Evolutionary conservation across 2,113 vertebrate species (phyloP).

Genomic region (Sprattus sprattus): DNA sequence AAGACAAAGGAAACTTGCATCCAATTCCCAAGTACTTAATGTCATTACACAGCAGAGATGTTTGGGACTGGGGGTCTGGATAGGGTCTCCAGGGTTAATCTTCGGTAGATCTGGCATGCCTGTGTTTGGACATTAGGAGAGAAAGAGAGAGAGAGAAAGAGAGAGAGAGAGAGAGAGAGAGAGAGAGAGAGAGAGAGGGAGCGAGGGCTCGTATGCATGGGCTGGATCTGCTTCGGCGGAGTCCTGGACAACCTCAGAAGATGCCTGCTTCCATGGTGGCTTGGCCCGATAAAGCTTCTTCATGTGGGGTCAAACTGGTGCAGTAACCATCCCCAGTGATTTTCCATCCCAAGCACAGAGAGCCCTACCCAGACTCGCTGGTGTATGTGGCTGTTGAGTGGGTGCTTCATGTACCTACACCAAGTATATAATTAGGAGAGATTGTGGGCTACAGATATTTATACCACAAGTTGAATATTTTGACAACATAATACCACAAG

Average conservation of each 20-base stretch:
- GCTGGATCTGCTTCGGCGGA: constrained; percentile 20
- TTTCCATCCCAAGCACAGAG: background rate
- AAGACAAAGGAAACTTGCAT: background rate
- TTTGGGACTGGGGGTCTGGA: constrained; percentile 40
- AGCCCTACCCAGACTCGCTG: background rate
- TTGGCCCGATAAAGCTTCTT: background rate
- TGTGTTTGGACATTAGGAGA: constrained; percentile 28
- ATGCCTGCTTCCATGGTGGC: background rate
- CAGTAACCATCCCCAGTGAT: background rate
- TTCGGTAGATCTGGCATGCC: constrained; percentile 14
- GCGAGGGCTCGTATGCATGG: background rate
- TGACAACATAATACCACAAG: constrained; percentile 25
- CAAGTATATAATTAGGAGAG: background rate
- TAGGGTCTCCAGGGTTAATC: constrained; percentile 35
- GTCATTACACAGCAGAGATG: constrained; percentile 26
- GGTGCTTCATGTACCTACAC: background rate
- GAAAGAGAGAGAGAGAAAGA: background rate
- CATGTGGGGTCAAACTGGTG: background rate
- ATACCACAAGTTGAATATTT: constrained; percentile 25
- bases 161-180: background rate
- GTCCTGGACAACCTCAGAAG: background rate
- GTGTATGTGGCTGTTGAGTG: background rate
- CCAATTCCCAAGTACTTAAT: background rate
- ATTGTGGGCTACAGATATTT: constrained; percentile 5
- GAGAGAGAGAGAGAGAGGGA: background rate